Conservation (phyloP, 92 coral and sea anemone species). For the Palythoa grandis region DNA sequence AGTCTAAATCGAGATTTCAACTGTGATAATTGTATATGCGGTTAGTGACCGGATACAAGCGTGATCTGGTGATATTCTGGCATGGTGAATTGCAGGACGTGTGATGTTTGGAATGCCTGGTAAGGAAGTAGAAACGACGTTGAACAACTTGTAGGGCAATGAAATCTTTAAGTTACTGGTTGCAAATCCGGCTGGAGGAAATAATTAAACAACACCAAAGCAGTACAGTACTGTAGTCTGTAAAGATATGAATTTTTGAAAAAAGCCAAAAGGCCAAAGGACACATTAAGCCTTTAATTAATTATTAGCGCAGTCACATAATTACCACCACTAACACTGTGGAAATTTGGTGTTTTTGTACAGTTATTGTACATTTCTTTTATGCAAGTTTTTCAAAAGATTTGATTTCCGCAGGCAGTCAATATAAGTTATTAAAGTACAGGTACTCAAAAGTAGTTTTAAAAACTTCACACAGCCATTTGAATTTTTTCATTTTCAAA, state of each 20-base stretch:
- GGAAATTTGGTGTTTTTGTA: too few species aligned
- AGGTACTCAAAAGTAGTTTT: too few species aligned
- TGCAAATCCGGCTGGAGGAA: background rate
- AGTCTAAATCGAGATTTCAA: background rate
- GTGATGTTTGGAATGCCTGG: background rate
- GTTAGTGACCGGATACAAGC: background rate
- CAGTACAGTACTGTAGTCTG: background rate
- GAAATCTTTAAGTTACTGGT: background rate
- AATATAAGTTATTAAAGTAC: too few species aligned
- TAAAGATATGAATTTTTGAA: background rate
- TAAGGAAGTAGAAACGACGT: background rate
- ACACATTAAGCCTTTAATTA: background rate
- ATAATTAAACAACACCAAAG: background rate
- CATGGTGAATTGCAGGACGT: background rate
- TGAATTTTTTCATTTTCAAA: too few species aligned
- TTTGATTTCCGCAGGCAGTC: too few species aligned
- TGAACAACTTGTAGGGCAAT: background rate
- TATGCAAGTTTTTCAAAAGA: too few species aligned
- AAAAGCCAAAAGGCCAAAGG: background rate
- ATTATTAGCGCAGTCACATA: too few species aligned
- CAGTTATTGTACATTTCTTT: too few species aligned
- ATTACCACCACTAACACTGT: too few species aligned
- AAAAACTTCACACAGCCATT: too few species aligned
- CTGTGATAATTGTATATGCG: background rate
- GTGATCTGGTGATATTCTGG: constrained; percentile 10